phyloP scores from a whole-genome alignment of 2,113 vertebrate genomes.

The Callaeas wilsoni region DNA sequence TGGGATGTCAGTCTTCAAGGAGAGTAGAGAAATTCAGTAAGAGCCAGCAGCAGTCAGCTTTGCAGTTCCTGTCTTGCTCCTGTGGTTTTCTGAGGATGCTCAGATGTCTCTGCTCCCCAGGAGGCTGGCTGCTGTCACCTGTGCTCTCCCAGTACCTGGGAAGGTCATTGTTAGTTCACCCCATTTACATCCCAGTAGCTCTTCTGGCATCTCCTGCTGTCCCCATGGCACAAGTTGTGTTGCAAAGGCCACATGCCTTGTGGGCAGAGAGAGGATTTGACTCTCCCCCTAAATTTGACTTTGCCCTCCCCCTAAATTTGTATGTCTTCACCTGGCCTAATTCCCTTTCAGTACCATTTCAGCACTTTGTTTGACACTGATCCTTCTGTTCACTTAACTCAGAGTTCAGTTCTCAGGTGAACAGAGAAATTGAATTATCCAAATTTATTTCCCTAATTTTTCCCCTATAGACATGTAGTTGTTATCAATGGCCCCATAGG shows the following conservation, averaged over 20 bases:
- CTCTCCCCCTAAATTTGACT: not conserved
- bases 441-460: not conserved
- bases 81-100: not conserved
- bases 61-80: not conserved
- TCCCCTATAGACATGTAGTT: not conserved
- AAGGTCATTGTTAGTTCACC: not conserved
- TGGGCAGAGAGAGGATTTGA: not conserved
- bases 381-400: not conserved
- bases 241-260: not conserved
- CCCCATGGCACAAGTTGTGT: fast-evolving
- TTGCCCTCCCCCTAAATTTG: not conserved
- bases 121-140: not conserved
- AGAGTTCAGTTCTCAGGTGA: not conserved
- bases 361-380: not conserved
- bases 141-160: not conserved
- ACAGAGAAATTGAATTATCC: not conserved
- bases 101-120: not conserved
- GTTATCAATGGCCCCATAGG: not conserved
- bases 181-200: not conserved
- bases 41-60: not conserved
- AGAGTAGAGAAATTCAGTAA: not conserved
- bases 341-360: not conserved
- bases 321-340: not conserved
- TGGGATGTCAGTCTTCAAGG: not conserved
- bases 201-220: not conserved